Conservation (phyloP, 1,140 invertebrate genomes). For the Plodia interpunctella region DNA sequence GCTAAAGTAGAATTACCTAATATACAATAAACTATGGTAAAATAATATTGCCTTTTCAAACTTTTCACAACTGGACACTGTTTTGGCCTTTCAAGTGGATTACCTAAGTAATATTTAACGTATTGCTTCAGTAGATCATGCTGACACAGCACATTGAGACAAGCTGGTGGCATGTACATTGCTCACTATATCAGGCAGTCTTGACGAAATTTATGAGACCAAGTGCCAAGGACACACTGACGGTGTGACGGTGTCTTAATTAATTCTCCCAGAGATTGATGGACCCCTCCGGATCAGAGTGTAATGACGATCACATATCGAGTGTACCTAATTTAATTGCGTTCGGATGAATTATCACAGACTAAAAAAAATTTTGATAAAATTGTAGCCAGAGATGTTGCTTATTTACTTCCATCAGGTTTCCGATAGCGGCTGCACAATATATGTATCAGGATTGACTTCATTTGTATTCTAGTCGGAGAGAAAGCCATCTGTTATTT, state of each 20-base stretch:
- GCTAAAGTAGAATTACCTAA: no score
- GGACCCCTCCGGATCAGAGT: not conserved
- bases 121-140: not conserved
- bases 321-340: not conserved
- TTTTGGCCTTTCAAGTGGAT: no score
- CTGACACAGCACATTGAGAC: not conserved
- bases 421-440: constrained; percentile 17
- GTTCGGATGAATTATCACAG: no score
- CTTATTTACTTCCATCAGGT: constrained; percentile 18
- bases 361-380: not conserved
- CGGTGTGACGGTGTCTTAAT: constrained; percentile 5
- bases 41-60: no score
- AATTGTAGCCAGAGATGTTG: not conserved
- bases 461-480: constrained; percentile 36
- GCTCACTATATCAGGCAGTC: not conserved
- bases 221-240: constrained; percentile 3
- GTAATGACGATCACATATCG: not conserved
- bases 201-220: not conserved
- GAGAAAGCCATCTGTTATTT: constrained; percentile 33
- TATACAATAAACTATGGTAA: no score
- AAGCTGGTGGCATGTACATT: not conserved
- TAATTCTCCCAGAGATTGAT: not conserved
- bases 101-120: not conserved
- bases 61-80: no score
- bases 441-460: constrained; percentile 36